Base-by-base conservation (phyloP, 2,797 vertebrate genomes). In the Rhinogobio ventralis region DNA sequence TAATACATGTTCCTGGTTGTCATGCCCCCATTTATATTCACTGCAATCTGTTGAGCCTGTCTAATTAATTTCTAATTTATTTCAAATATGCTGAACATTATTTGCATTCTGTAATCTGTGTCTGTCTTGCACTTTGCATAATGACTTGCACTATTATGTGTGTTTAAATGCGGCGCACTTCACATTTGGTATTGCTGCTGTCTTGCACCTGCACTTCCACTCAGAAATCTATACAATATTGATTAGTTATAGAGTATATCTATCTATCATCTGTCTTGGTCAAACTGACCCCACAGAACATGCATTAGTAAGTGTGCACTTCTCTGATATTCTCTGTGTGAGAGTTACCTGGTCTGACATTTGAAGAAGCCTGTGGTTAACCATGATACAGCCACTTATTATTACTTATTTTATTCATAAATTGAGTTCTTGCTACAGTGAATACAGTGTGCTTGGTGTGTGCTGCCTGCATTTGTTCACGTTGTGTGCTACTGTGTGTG, bases 1-100 rank as follows among this genome's bases (percentile, higher is more conserved):
- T 25, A 81, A 81, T 55, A 46, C 49, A 15, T 68, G 62, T 53
- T 76, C 33, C 72, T 53, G 36, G n/a, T 30, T 55, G 33, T 28
- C 33, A 77, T 55, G 8, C 74, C 19, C 19, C 7, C 73, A 68
- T 83, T 76, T 83, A 42, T 77, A 68, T 77, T 77, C 73, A 76
- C n/a, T 55, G 82, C 64, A 82, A 73, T 82, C 69, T 62, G 25
- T 42, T 60, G 39, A 77, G 64, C 25, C 46, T 28, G 30, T 39
- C 71, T 83, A 83, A 77, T 77, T 83, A 30, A 68, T 68, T 45
- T 77, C n/a, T 68, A 57, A 76, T 77, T 84, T 14, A 78, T 77
- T 83, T 75, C 3, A 25, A 64, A 75, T 57, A 71, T 71, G 74
- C 64, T 69, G 64, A 77, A 84, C 62, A 83, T 72, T 83, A 77